These are phyloP conservation scores for Apodemia mormo DNA, from an alignment of 2,888 invertebrate genomes.

Conservation along the genomic window DNA sequence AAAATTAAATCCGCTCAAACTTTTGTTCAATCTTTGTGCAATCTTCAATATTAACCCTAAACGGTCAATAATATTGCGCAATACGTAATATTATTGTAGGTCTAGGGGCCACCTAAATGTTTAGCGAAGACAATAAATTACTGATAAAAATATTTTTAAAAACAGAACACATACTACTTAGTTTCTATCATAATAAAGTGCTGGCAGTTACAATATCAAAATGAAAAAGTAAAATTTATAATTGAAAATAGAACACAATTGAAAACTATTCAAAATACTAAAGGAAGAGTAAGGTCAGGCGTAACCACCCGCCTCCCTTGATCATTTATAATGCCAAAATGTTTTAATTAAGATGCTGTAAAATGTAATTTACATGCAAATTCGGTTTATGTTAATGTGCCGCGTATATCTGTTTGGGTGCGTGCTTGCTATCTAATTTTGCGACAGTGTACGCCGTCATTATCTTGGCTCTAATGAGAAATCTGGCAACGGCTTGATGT, in stretches of 20 bases:
- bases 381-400: slow-evolving; percentile 83
- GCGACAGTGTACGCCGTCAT: slow-evolving; percentile 82
- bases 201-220: background rate
- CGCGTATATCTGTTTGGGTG: slow-evolving; percentile 82
- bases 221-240: slow-evolving; percentile 36
- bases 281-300: slow-evolving; percentile 64
- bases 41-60: too few relatives aligned
- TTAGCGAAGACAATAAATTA: too few relatives aligned
- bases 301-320: slow-evolving; percentile 64
- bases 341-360: slow-evolving; percentile 84
- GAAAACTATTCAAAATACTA: slow-evolving; percentile 69
- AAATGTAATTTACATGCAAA: slow-evolving; percentile 84
- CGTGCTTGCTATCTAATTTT: slow-evolving; percentile 81
- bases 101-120: too few relatives aligned
- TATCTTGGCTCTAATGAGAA: slow-evolving; percentile 82
- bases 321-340: slow-evolving; percentile 84
- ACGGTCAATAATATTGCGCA: too few relatives aligned
- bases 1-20: too few relatives aligned
- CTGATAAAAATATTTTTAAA: too few relatives aligned
- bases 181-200: background rate
- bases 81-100: too few relatives aligned
- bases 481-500: slow-evolving; percentile 81
- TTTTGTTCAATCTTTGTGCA: too few relatives aligned
- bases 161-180: too few relatives aligned
- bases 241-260: slow-evolving; percentile 27